Base-by-base conservation (phyloP, 2,888 invertebrate genomes). In the Abscondita cerata region DNA sequence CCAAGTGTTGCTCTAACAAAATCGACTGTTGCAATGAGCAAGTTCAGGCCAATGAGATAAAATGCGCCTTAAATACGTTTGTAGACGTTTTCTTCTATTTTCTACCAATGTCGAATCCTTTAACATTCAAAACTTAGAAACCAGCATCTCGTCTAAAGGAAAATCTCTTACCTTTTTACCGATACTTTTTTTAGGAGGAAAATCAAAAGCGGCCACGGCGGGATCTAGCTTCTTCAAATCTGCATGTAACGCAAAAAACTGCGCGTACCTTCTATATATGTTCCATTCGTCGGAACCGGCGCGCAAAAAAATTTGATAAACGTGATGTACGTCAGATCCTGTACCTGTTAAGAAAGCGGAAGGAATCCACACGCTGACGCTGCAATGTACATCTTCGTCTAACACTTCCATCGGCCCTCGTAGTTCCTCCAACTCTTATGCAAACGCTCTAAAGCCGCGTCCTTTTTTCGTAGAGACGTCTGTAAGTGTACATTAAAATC, bases 111-210 rank as follows among this genome's bases (percentile, higher is more conserved):
- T 86, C 0, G 90, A 87, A 78, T 93, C 92, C 91, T 91, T 64
- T 64, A 75, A 69, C 36, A 58, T 4, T 54, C 31, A 33, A 40
- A 51, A 34, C 11, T 8, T 19, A 41, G 20, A 52, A 31, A 38
- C 36, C 5, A n/a, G 1, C 1, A 46, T 41, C 15, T n/a, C 8
- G 13, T 38, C 12, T 41, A 3, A 13, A 11, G 25, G n/a, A 25
- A 25, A 25, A 6, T 25, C 25, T 2, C n/a, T n/a, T 4, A 93
- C 95, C 85, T 94, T 93, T 81, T 95, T 96, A 20, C 96, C 92
- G 71, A 98, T 85, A 59, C 93, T 91, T 82, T 96, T 97, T 81
- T 98, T 98, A 0, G 95, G 96, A 6, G 98, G 97, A 82, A 98
- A 96, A 76, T 94, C 92, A 76, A 95, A 93, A 2, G 88, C 87